Base-by-base conservation (phyloP, 2,113 vertebrate species). In the Glareola pratincola region DNA sequence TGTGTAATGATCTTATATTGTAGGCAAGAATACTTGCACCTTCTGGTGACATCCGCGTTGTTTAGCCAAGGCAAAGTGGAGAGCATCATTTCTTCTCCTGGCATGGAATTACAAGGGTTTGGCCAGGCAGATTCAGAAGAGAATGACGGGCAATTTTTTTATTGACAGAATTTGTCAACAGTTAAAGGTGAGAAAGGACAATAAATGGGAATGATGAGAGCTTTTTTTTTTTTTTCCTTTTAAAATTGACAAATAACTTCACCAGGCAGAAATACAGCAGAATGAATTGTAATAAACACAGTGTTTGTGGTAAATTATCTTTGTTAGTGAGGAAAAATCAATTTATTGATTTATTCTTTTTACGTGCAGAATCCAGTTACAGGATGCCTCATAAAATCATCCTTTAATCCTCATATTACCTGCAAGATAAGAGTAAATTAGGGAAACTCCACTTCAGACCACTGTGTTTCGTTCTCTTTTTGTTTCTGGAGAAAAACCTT, bases 101-200 rank as follows among this genome's bases (percentile, higher is more conserved):
- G 97, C 22, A 94, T 98, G 96, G 98, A 99, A 96, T 97, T 99
- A 43, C 83, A 98, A 85, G 97, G 94, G 47, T 92, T 98, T 71
- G 95, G 97, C 62, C 88, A 98, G 73, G 95, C 97, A 78, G 98
- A 97, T 94, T 98, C 95, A 36, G 98, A 98, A 94, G 98, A 99
- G 88, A 99, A 98, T 92, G 97, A 81, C 94, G 98, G 97, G 97
- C 97, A 97, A 77, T 98, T 98, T 97, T 93, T 99, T 99, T 90
- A 98, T 98, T 77, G 98, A 98, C 18, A 91, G 98, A 88, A 98
- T 98, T 96, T 98, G 96, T 87, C 96, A 98, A 73, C 98, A 98
- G 80, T 98, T 99, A 76, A 99, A 98, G 96, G 98, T 99, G 82
- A 95, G 71, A 60, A 87, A 84, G 78, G 53, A 92, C 75, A 95